Evolutionary conservation across 2,113 vertebrate species (phyloP).

Genomic region (Leuciscus idus): DNA sequence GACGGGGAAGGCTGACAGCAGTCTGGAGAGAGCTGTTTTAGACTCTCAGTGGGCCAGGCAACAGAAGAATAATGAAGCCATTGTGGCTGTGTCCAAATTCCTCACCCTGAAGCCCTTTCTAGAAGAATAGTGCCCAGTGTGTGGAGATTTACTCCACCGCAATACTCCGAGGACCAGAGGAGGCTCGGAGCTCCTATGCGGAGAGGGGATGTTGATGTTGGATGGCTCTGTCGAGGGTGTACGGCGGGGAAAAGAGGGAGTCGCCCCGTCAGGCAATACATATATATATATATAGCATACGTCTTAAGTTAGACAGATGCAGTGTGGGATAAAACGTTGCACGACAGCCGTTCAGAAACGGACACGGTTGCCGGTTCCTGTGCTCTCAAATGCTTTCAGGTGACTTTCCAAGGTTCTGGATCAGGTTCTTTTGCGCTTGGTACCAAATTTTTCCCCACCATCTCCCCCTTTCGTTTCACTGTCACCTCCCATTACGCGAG

Average conservation of each 20-base stretch:
- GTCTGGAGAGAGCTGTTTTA: constrained; percentile 49
- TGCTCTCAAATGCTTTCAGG: neutral
- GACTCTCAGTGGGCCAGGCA: constrained; percentile 42
- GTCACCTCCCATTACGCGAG: constrained; percentile 59
- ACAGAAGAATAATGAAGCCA: constrained; percentile 62
- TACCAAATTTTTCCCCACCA: constrained; percentile 2
- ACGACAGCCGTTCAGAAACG: neutral
- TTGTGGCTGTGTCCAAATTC: constrained; percentile 61
- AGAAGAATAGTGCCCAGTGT: constrained; percentile 60
- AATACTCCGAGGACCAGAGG: constrained; percentile 42
- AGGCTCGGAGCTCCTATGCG: constrained; percentile 32
- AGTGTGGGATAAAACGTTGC: constrained; percentile 36
- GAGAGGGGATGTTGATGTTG: constrained; percentile 52
- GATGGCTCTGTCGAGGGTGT: constrained; percentile 48
- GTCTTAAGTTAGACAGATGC: constrained; percentile 36
- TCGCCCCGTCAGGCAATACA: constrained; percentile 46
- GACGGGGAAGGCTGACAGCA: constrained; percentile 56
- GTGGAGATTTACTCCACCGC: constrained; percentile 39
- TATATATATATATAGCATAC: constrained; percentile 19
- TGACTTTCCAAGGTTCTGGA: constrained; percentile 47
- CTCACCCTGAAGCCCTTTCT: constrained; percentile 39
- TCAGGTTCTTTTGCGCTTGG: constrained; percentile 45
- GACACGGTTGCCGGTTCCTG: neutral
- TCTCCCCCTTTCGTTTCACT: constrained; percentile 21
- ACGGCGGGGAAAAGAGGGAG: constrained; percentile 50